These are phyloP conservation scores for Xiphias gladius DNA, from an alignment of 2,113 vertebrate genomes.

Conservation along the genomic window DNA sequence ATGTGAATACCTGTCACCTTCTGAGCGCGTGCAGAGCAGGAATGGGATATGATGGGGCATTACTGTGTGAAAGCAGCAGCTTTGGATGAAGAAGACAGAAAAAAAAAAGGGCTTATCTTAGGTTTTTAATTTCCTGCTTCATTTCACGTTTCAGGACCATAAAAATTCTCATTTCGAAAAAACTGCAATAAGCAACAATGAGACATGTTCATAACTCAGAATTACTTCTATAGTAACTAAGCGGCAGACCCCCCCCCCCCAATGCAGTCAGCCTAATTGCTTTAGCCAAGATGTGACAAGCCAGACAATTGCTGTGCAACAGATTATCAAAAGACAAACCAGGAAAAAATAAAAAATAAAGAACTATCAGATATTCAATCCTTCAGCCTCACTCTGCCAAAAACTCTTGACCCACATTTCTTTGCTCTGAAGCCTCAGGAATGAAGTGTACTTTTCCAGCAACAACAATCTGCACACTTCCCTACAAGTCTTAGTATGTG, in stretches of 20 bases:
- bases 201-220: conserved; percentile 75
- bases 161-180: conserved; percentile 78
- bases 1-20: conserved; percentile 56
- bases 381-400: conserved; percentile 19
- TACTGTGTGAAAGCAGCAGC: conserved; percentile 47
- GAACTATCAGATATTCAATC: conserved; percentile 34
- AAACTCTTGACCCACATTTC: conserved; percentile 22
- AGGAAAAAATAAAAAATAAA: not conserved
- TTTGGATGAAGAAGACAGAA: conserved; percentile 58
- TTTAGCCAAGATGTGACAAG: conserved; percentile 62
- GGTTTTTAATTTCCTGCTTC: conserved; percentile 85
- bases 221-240: conserved; percentile 56
- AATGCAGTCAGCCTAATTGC: conserved; percentile 53
- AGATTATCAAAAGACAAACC: conserved; percentile 40
- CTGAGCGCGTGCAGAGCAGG: conserved; percentile 34
- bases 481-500: not conserved
- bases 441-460: not conserved
- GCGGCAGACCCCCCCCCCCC: not conserved
- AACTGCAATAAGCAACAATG: conserved; percentile 74
- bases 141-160: conserved; percentile 79
- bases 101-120: conserved; percentile 66
- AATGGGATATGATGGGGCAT: conserved; percentile 46
- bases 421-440: not conserved
- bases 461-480: not conserved
- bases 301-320: conserved; percentile 42